Evolutionary conservation across 2,888 invertebrate genomes (phyloP), one percentile per base, ranked within the genome.

Genomic region (Stegophylla sp.): DNA sequence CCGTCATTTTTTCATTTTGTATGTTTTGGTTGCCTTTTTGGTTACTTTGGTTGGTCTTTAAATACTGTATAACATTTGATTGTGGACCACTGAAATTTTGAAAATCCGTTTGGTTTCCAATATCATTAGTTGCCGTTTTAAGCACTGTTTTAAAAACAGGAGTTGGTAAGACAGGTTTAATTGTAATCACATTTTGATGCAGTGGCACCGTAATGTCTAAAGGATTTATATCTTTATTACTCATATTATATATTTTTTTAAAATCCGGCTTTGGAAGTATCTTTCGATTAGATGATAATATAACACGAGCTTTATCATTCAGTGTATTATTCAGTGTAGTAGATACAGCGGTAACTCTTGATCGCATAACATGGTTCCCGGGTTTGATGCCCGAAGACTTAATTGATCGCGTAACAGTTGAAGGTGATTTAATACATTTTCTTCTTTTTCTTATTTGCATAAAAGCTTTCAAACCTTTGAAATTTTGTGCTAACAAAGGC

Each of bases 51-150:
- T 95, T 94, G 0, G 97, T 96, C 87, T n/a, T 98, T 98, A 0
- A 98, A 94, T 66, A 98, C 89, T 10, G 97, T 97, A 97, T 94
- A 84, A 97, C 95, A 56, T 88, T 87, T 87, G 92, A 90, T 87
- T 92, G 88, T 66, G 93, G 90, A 82, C 73, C 79, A n/a, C 67
- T 75, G 3, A 90, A 88, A 84, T 90, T 90, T 84, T 91, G 90
- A 1, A 91, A 87, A 82, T 91, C 90, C 73, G 91, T 90, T 59
- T 82, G 82, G 34, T 83, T 82, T 71, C 64, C 81, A 82, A 79
- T 71, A 69, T 71, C 79, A 71, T 79, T 79, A 61, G 79, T 71
- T 17, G 71, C 79, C 12, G 79, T 61, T 71, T 88, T 86, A 12
- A 88, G 83, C 17, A 88, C 86, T 23, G 79, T 63, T 41, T 71